Evolutionary conservation across 2,888 invertebrate genomes (phyloP).

Genomic region (Anaspis maculata): DNA sequence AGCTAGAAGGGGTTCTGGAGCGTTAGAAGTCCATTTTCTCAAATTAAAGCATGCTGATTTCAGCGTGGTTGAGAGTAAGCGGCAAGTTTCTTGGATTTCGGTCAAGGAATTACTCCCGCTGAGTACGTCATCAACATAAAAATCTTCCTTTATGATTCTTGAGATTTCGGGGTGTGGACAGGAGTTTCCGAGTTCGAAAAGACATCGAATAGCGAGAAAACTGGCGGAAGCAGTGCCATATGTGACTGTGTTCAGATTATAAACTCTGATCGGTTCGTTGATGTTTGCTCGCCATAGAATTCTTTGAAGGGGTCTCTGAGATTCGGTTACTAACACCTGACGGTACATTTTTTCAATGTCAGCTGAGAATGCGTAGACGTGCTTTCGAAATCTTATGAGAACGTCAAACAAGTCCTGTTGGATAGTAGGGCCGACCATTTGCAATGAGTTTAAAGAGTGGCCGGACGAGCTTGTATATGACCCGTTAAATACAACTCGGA

Average conservation of each 20-base stretch:
- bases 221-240: conserved; percentile 3
- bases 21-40: conserved; percentile 6
- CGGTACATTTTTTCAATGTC: conserved; percentile 5
- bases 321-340: conserved; percentile 2
- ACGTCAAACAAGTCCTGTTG: conserved; percentile 2
- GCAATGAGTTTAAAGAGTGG: conserved; percentile 1
- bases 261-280: conserved; percentile 1
- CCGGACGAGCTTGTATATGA: not conserved
- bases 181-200: conserved; percentile 4
- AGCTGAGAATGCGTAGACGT: not conserved
- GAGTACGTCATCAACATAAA: conserved; percentile 14
- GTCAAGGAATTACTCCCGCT: conserved; percentile 4
- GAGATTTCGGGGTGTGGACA: conserved; percentile 1
- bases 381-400: conserved; percentile 1
- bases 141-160: too few relatives aligned
- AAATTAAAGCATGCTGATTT: conserved; percentile 7
- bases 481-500: conserved; percentile 2
- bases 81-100: conserved; percentile 1
- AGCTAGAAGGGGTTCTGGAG: not conserved
- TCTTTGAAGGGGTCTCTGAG: conserved; percentile 2
- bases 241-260: conserved; percentile 4
- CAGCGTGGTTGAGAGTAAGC: conserved; percentile 1
- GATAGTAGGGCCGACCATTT: conserved; percentile 1
- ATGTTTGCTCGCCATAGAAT: conserved; percentile 5
- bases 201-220: conserved; percentile 3